Conservation (phyloP, 1,140 invertebrate genomes). For the Frieseomelitta varia region DNA sequence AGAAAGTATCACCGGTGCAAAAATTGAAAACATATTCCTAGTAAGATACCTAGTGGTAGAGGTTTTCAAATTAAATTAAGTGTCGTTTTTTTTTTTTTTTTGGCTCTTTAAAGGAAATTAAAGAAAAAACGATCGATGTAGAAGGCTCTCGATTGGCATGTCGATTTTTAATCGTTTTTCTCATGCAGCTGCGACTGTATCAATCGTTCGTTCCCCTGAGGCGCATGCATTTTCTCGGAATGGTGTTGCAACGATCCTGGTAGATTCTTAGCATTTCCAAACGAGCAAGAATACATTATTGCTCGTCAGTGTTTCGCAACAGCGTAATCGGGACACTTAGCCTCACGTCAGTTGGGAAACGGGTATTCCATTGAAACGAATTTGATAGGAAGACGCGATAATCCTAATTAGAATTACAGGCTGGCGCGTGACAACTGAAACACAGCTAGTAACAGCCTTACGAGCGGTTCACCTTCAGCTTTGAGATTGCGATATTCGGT, state of each 20-base stretch:
- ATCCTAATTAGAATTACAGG: neutral
- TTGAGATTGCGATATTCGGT: conserved; percentile 1
- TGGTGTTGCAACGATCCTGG: neutral
- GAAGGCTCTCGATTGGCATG: conserved; percentile 1
- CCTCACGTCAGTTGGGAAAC: neutral
- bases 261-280: conserved; percentile 9
- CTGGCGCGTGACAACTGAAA: too few species aligned
- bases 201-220: neutral
- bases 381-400: neutral
- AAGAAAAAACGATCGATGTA: neutral
- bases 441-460: too few species aligned
- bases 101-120: neutral
- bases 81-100: neutral
- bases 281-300: neutral
- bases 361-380: neutral
- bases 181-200: too few species aligned
- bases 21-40: neutral
- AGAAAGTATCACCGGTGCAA: too few species aligned
- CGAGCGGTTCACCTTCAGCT: neutral
- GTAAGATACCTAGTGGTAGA: neutral
- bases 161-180: conserved; percentile 24
- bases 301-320: neutral
- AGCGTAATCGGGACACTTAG: neutral
- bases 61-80: neutral
- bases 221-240: neutral